Evolutionary conservation across 1,140 invertebrate genomes (phyloP), one percentile per base, ranked within the genome.

Genomic region (Bombus vancouverensis): DNA sequence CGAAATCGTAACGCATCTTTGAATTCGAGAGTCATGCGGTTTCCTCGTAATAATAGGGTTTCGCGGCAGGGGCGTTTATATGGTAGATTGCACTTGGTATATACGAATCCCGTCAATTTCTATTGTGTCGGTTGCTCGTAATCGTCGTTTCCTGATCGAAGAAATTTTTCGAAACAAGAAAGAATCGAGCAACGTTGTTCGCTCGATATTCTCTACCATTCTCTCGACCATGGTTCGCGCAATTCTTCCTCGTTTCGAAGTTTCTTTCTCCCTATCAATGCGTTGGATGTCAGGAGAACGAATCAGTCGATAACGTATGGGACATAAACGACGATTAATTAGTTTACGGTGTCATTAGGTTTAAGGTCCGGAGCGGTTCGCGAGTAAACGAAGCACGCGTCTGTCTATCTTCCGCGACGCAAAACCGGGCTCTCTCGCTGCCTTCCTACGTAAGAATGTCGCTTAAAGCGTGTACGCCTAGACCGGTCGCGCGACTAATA

Each of bases 401-500:
- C 62, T 59, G 71, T 72, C 53, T 57, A 59, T 80, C 83, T 85
- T 79, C 68, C 76, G 83, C 34, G 53, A 22, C 18, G 62, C 74
- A 53, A 44, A 47, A 53, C 53, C 39, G 9, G 53, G 57, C 76
- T 65, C 83, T 85, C 74, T 39, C 83, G 76, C 28, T 80, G 47
- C 53, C 83, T 85, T 81, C 59, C 87, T 88, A 82, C 70, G 84
- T 89, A 84, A 89, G 75, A 84, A 87, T 71, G 89, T 77, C 79
- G 75, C 65, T 87, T 87, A 82, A 87, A 87, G 78, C 75, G 86
- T 89, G 89, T 91, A 94, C 91, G 92, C 92, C 92, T 94, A 94
- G 92, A 94, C 93, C 93, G 93, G 94, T 94, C 91, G 91, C 77
- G 42, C 73, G 87, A 93, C 92, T 92, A 92, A 94, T 93, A 95